Evolutionary conservation across 1,140 invertebrate species (phyloP), one percentile per base, ranked within the genome.

Genomic region (Bradynema listronoti): DNA sequence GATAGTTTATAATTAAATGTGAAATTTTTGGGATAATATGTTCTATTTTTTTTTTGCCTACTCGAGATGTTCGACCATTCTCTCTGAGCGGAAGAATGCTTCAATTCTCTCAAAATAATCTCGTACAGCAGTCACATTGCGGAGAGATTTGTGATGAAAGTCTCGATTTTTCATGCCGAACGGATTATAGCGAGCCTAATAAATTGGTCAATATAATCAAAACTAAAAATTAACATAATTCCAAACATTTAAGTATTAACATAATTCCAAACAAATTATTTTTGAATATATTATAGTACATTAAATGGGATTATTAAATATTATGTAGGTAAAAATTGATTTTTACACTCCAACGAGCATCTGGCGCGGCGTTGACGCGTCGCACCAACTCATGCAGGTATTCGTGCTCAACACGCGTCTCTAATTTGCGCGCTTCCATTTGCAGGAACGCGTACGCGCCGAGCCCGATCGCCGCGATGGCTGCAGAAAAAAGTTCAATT

Each of bases 111-210:
- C 56, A 42, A 69, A 41, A 57, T 69, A 73, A 56, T 69, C 69
- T 42, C 72, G 71, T 19, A 69, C 51, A 4, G 67, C 67, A 2
- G 67, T 69, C 1, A 66, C 9, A 42, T 69, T 69, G 27, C 63
- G 66, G 4, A 69, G 39, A 11, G 66, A 49, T 51, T 69, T 72
- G 22, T 69, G 54, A 27, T 69, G 42, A 34, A 67, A 66, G 9
- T 66, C 65, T 19, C 51, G 61, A 9, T 24, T 63, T 39, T 61
- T 65, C 3, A 63, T 63, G 11, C 66, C 63, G 39, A 70, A 66
- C n/a, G 63, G 63, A 36, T 66, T 66, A 27, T 63, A 66, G 39
- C 68, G 66, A 16, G 63, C 66, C 61, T 63, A 30, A 59, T 55
- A 66, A 29, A 36, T 47, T 47, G 9, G 46, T n/a, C n/a, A 11